Conservation (phyloP, 2,888 invertebrate species). For the Ctena decussata region DNA sequence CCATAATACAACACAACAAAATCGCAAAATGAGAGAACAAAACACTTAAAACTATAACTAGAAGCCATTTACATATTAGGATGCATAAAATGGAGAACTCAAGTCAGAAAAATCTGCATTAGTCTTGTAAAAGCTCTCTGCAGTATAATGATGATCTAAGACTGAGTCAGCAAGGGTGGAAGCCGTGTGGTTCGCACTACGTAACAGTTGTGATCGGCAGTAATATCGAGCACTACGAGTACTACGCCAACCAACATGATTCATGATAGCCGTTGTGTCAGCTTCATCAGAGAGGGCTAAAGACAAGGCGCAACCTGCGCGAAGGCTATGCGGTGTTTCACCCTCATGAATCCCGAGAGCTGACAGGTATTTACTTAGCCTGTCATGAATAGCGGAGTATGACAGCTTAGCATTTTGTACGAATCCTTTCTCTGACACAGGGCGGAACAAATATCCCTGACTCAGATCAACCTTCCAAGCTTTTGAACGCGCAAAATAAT, state of each 20-base stretch:
- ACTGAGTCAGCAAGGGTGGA: too few species aligned
- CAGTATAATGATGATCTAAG: too few species aligned
- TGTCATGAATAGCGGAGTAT: neutral
- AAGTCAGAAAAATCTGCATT: too few species aligned
- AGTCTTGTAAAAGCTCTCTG: too few species aligned
- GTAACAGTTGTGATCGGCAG: too few species aligned
- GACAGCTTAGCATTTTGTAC: neutral
- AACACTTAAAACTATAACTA: too few species aligned
- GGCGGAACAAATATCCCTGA: conserved; percentile 5
- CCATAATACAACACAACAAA: too few species aligned
- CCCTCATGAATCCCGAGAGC: neutral
- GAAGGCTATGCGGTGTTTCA: neutral
- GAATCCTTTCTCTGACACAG: neutral
- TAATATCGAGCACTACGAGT: too few species aligned
- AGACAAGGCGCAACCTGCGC: neutral
- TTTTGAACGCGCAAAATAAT: neutral
- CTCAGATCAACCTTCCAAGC: neutral
- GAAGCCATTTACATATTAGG: too few species aligned
- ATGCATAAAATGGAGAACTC: too few species aligned
- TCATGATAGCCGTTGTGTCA: neutral
- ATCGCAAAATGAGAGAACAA: too few species aligned
- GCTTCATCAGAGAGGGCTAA: neutral
- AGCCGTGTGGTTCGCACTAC: too few species aligned
- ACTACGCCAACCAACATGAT: conserved; percentile 4
- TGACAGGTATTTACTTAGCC: neutral